Conservation (phyloP, 1,140 invertebrate genomes). For the Drosophila mojavensis region DNA sequence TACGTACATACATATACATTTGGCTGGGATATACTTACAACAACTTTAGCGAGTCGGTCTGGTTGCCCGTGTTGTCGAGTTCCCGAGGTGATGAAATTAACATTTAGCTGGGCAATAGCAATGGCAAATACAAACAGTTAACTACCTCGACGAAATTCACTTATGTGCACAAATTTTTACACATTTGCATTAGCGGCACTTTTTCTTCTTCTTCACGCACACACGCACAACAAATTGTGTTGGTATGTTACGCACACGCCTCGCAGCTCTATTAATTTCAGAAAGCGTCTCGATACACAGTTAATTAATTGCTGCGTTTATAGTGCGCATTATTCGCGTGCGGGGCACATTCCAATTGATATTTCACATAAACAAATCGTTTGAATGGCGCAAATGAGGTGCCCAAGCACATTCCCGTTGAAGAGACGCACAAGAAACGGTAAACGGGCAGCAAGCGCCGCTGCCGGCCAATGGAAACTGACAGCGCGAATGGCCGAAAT, state of each 20-base stretch:
- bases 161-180: constrained; percentile 34
- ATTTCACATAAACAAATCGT: constrained; percentile 35
- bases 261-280: constrained; percentile 11
- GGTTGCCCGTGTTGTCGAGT: constrained; percentile 25
- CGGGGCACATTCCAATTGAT: constrained; percentile 31
- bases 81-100: constrained; percentile 52
- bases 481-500: constrained; percentile 11
- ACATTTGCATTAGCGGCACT: constrained; percentile 29
- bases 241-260: constrained; percentile 25
- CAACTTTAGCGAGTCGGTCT: constrained; percentile 15
- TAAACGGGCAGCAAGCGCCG: constrained; percentile 1
- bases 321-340: constrained; percentile 57
- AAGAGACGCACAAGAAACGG: not conserved
- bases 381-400: constrained; percentile 23
- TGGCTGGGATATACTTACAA: constrained; percentile 23
- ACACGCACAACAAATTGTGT: constrained; percentile 23
- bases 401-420: constrained; percentile 6
- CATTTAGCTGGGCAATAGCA: constrained; percentile 66
- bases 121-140: constrained; percentile 36
- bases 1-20: not conserved
- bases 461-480: constrained; percentile 20
- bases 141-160: constrained; percentile 15
- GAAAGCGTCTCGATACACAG: constrained; percentile 37
- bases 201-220: constrained; percentile 19
- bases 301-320: constrained; percentile 55